Conservation (phyloP, 2,888 invertebrate genomes). For the Hipparchia sbordonii region DNA sequence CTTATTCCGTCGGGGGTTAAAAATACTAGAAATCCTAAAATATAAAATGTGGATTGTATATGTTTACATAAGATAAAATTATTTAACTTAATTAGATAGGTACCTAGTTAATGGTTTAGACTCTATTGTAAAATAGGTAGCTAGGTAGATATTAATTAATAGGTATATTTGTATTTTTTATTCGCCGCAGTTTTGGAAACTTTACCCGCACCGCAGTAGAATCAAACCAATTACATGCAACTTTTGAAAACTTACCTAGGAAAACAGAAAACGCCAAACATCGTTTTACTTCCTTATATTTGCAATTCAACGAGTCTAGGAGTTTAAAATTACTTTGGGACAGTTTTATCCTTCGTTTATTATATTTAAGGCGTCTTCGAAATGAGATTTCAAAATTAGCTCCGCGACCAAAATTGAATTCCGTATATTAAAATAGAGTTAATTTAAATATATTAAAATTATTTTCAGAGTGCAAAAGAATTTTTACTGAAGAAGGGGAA, state of each 20-base stretch:
- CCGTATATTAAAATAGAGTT: slow-evolving; percentile 10
- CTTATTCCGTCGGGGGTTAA: too few relatives aligned
- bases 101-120: too few relatives aligned
- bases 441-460: slow-evolving; percentile 19
- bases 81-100: too few relatives aligned
- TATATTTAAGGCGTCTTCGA: slow-evolving; percentile 39
- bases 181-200: slow-evolving; percentile 22
- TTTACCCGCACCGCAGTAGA: slow-evolving; percentile 21
- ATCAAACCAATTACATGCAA: slow-evolving; percentile 71
- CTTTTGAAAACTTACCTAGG: slow-evolving; percentile 62
- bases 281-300: slow-evolving; percentile 65
- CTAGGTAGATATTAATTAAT: too few relatives aligned
- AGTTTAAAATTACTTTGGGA: slow-evolving; percentile 58
- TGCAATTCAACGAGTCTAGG: slow-evolving; percentile 68
- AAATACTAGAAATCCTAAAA: too few relatives aligned
- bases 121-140: too few relatives aligned
- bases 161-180: too few relatives aligned
- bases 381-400: slow-evolving; percentile 40
- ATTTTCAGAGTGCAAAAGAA: slow-evolving; percentile 4
- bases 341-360: slow-evolving; percentile 44
- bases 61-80: too few relatives aligned
- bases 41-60: too few relatives aligned
- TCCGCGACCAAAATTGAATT: slow-evolving; percentile 29
- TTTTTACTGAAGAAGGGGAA: not conserved
- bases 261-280: slow-evolving; percentile 70